Evolutionary conservation across 2,113 vertebrate species (phyloP).

Genomic region (Corvus hawaiiensis): DNA sequence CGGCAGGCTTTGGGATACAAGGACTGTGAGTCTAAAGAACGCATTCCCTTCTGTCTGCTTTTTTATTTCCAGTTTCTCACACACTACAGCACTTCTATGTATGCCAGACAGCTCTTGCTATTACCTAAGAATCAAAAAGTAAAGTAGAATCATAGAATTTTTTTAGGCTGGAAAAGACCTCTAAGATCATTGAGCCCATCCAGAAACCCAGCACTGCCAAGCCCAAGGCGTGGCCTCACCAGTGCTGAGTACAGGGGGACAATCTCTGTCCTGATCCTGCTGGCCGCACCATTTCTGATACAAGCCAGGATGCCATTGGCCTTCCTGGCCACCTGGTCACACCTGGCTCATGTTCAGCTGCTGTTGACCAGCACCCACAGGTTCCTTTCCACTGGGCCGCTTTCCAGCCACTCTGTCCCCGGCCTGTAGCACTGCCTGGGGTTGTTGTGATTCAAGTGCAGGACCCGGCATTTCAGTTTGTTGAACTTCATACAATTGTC

Average conservation of each 20-base stretch:
- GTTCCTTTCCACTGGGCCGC: fast-evolving
- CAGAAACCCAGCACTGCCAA: background rate
- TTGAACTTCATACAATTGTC: background rate
- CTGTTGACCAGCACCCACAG: background rate
- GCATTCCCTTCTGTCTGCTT: background rate
- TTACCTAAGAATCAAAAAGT: background rate
- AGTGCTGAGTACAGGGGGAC: background rate
- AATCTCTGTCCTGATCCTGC: background rate
- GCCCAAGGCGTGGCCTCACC: background rate
- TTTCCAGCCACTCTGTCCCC: background rate
- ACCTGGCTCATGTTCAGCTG: background rate
- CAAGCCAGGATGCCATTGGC: fast-evolving
- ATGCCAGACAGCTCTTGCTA: background rate
- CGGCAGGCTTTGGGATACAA: background rate
- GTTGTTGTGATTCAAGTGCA: background rate
- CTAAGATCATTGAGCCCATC: no score
- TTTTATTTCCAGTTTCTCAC: background rate
- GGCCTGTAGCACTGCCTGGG: background rate
- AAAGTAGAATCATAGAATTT: background rate
- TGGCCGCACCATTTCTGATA: background rate
- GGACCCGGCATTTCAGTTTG: background rate
- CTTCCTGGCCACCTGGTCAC: background rate
- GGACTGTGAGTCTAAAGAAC: background rate
- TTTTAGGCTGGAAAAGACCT: background rate
- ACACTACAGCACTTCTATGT: background rate